These are phyloP conservation scores for Chaetophractus vellerosus DNA, from an alignment of 2,797 vertebrate genomes.

Conservation along the genomic window DNA sequence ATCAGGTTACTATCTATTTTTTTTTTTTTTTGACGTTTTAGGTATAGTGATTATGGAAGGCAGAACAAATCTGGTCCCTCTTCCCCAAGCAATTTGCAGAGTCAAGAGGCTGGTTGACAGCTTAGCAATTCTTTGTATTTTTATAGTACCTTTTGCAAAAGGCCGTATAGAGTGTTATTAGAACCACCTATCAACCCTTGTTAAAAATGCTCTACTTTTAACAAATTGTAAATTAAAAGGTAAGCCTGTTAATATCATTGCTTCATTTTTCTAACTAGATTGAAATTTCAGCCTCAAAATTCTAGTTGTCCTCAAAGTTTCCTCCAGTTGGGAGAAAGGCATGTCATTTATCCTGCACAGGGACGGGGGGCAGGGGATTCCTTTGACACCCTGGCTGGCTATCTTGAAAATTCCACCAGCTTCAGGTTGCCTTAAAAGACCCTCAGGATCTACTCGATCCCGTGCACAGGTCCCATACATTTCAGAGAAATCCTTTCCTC, in stretches of 20 bases:
- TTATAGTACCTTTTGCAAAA: constrained; percentile 25
- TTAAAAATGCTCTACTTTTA: constrained; percentile 34
- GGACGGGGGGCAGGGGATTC: background rate
- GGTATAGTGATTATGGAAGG: constrained; percentile 4
- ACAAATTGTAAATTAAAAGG: constrained; percentile 61
- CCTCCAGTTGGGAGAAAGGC: constrained; percentile 40
- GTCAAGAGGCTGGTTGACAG: constrained; percentile 18
- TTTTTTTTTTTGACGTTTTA: constrained; percentile 36
- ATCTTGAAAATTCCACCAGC: too few relatives aligned
- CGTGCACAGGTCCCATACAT: too few relatives aligned
- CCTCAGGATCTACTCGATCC: too few relatives aligned
- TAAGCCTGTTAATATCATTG: constrained; percentile 40
- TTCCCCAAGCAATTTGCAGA: constrained; percentile 19
- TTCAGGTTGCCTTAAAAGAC: too few relatives aligned
- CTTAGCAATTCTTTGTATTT: background rate
- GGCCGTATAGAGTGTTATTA: constrained; percentile 19
- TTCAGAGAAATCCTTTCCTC: too few relatives aligned
- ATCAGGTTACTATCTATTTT: constrained; percentile 43
- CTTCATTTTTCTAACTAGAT: background rate
- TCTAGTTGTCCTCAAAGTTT: constrained; percentile 50
- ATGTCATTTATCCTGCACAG: constrained; percentile 88
- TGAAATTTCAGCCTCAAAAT: constrained; percentile 56
- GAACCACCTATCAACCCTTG: constrained; percentile 11
- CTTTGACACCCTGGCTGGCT: too few relatives aligned
- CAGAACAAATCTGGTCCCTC: background rate